Base-by-base conservation (phyloP, 1,140 invertebrate species). In the Hestina assimilis region DNA sequence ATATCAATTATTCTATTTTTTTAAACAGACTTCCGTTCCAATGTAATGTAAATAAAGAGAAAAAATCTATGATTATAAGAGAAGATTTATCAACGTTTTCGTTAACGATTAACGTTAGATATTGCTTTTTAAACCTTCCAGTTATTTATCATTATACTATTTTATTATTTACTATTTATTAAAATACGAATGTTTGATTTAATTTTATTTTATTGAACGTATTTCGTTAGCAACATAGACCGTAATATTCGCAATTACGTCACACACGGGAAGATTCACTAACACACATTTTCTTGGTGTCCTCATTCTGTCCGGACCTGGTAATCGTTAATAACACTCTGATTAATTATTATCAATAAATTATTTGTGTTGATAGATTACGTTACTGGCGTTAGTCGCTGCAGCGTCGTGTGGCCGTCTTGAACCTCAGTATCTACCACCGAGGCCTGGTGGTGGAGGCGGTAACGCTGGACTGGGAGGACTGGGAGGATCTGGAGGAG, bases 401-500 rank as follows among this genome's bases (percentile, higher is more conserved):
- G 31, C 72, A 5, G 69, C 51, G 1, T 75, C 67, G n/a, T 77
- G 81, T 43, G 83, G 83, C 1, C 75, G 83, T 3, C 51, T 87
- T 17, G 83, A 87, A 62, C 84, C 79, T 3, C 80, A 85, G 29
- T 87, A 87, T 45, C 64, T 85, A 8, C 82, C 82, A 6, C 82
- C 82, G 9, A 69, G 74, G 31, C 66, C 71, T 12, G 78, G 75
- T 4, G 72, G 71, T 8, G 59, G 58, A 8, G 72, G 71, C 26
- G 56, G 58, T 38, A 60, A 60, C 15, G 28, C 45, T 45, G 59
- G 59, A 46, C n/a, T 55, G 15, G 64, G 63, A 28, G 62, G 61
- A 61, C 7, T 55, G 15, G 63, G 59, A 20, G n/a, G n/a, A n/a
- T 41, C 45, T 2, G 52, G 57, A n/a, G n/a, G n/a, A n/a, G 65